phyloP scores from a whole-genome alignment of 2,888 invertebrate species.

The Drosophila suboccidentalis region DNA sequence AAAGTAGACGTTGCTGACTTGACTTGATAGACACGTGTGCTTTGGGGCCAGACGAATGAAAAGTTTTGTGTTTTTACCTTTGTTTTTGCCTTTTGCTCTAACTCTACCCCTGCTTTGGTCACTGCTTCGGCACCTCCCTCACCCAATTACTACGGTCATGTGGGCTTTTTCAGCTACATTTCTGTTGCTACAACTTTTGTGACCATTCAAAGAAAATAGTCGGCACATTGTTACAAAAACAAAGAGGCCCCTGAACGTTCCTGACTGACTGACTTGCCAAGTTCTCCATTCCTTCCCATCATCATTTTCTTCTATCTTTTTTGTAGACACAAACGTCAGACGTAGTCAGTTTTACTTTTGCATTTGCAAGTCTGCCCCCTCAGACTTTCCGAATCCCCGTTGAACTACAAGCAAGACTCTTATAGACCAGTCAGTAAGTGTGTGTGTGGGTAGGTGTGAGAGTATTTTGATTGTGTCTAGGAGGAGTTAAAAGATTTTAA shows the following conservation, averaged over 20 bases:
- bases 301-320: conserved; percentile 29
- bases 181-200: conserved; percentile 67
- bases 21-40: conserved; percentile 41
- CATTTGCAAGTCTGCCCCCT: conserved; percentile 55
- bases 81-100: not conserved
- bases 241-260: conserved; percentile 49
- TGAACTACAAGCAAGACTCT: conserved; percentile 41
- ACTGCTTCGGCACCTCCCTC: not conserved
- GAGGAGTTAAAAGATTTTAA: conserved; percentile 61
- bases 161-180: conserved; percentile 53
- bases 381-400: not conserved
- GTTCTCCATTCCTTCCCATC: conserved; percentile 59
- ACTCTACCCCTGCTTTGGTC: conserved; percentile 18
- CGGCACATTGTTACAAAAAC: conserved; percentile 72
- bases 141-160: conserved; percentile 40
- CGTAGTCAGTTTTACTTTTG: conserved; percentile 58
- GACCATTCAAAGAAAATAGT: conserved; percentile 74
- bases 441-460: not conserved
- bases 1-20: conserved; percentile 26
- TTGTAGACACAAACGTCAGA: conserved; percentile 46
- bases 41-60: conserved; percentile 40
- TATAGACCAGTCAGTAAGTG: conserved; percentile 45
- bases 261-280: conserved; percentile 72
- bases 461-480: conserved; percentile 24
- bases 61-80: conserved; percentile 44